Evolutionary conservation across 2,113 vertebrate genomes (phyloP).

Genomic region (Tylochromis polylepis): DNA sequence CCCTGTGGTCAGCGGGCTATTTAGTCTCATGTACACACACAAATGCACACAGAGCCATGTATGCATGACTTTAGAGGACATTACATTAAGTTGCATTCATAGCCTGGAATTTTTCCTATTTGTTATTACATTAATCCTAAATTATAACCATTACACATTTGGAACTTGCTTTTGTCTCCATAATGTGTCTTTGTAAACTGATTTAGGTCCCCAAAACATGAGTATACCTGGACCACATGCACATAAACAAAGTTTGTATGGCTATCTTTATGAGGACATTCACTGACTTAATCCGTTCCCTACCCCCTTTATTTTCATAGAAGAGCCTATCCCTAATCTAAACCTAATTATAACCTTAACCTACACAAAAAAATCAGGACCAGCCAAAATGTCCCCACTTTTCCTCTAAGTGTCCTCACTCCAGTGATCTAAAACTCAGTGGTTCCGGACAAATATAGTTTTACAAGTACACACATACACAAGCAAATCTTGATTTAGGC

Average conservation of each 20-base stretch:
- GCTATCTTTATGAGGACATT: neutral
- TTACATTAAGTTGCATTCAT: neutral
- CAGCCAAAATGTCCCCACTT: neutral
- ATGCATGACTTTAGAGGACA: neutral
- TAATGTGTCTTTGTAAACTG: neutral
- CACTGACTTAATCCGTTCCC: neutral
- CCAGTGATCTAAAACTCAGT: neutral
- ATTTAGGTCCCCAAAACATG: neutral
- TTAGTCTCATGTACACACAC: neutral
- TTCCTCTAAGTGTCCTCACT: neutral
- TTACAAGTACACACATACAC: neutral
- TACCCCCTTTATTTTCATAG: neutral
- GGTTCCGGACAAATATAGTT: neutral
- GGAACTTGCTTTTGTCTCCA: neutral
- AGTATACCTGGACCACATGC: neutral
- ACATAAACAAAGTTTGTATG: neutral
- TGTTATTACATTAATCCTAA: neutral
- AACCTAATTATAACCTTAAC: neutral
- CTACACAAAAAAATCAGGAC: neutral
- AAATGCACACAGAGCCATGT: neutral
- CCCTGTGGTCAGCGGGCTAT: constrained; percentile 57
- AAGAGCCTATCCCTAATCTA: neutral
- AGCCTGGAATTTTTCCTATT: neutral
- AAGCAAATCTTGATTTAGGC: constrained; percentile 26
- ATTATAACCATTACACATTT: neutral